A percentile compares a stretch with the other conserved stretches of the same genome.
Conservation (phyloP, 2,797 vertebrate genomes). For the Schizothorax lantsangensis region DNA sequence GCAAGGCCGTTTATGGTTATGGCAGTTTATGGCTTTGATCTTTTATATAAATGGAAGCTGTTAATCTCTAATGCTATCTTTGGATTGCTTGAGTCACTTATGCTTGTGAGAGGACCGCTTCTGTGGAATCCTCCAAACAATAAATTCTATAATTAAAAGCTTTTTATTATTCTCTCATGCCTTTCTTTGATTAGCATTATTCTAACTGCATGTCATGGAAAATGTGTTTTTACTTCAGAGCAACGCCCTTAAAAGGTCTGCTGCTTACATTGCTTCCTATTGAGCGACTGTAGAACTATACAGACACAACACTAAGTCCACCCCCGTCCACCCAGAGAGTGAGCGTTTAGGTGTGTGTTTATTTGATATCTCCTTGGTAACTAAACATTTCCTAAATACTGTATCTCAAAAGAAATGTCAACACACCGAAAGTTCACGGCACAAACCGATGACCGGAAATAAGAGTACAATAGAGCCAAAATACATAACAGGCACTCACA, state of each 20-base stretch:
- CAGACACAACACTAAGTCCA: slow-evolving; percentile 56
- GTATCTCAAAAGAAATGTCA: slow-evolving; percentile 3
- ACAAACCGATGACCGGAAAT: background rate
- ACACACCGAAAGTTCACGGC: too few relatives aligned
- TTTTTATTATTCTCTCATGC: slow-evolving; percentile 34
- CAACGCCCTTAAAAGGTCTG: slow-evolving; percentile 21
- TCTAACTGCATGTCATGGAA: background rate
- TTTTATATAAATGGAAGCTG: background rate
- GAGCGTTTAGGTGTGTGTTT: slow-evolving; percentile 32
- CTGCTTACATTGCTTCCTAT: slow-evolving; percentile 38
- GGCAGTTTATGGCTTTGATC: background rate
- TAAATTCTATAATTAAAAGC: background rate
- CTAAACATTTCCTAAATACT: slow-evolving; percentile 14
- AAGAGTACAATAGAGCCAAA: background rate
- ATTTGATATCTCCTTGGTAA: slow-evolving; percentile 24
- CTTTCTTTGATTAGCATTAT: slow-evolving; percentile 15
- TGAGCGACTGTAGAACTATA: slow-evolving; percentile 10
- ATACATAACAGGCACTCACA: background rate
- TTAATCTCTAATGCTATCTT: background rate
- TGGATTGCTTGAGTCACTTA: background rate
- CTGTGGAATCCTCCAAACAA: background rate
- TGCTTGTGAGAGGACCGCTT: background rate
- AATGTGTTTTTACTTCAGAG: slow-evolving; percentile 41
- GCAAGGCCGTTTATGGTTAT: background rate
- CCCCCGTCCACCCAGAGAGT: background rate